Conservation (phyloP, 1,140 invertebrate genomes). For the Yoshiicerus persimilis region DNA sequence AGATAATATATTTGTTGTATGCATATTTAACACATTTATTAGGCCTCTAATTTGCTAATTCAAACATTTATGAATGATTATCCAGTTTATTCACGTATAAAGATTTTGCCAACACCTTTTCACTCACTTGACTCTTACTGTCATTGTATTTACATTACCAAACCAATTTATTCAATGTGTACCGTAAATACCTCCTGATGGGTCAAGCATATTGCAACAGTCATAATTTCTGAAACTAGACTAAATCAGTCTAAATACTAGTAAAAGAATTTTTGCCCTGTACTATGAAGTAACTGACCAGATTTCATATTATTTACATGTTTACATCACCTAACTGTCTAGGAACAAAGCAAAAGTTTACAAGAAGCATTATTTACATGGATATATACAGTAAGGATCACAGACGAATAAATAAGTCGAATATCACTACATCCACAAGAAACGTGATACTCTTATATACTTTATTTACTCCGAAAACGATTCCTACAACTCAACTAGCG, state of each 20-base stretch:
- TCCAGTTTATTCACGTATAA: background rate
- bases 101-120: background rate
- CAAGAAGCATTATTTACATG: background rate
- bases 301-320: background rate
- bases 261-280: background rate
- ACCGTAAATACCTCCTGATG: background rate
- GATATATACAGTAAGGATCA: slow-evolving; percentile 9
- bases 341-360: background rate
- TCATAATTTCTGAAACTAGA: background rate
- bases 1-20: background rate
- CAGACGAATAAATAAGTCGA: slow-evolving; percentile 1
- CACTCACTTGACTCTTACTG: background rate
- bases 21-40: background rate
- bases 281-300: too few relatives aligned
- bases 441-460: background rate
- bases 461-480: background rate
- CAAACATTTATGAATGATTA: background rate
- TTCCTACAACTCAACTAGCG: background rate
- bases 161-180: background rate
- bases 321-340: background rate
- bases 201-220: too few relatives aligned
- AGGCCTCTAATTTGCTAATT: background rate
- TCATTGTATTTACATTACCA: background rate
- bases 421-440: background rate
- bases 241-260: too few relatives aligned